A percentile compares a stretch with the other conserved stretches of the same genome.
Evolutionary conservation across 2,888 invertebrate genomes (phyloP).

Genomic region (Macaria liturata): DNA sequence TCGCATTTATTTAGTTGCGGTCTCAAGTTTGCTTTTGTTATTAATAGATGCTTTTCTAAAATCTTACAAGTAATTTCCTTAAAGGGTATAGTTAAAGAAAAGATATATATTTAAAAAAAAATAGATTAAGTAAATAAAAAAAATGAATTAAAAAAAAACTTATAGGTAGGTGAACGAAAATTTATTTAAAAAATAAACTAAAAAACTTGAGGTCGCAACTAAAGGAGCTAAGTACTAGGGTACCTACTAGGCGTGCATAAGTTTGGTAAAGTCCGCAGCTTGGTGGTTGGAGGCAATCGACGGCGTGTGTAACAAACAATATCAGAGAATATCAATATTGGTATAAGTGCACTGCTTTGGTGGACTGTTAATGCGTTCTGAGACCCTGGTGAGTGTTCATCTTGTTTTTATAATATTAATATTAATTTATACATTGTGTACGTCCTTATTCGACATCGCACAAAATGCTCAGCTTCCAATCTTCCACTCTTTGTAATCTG

Average conservation of each 20-base stretch:
- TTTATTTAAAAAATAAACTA: no score
- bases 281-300: constrained; percentile 73
- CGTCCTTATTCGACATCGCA: constrained; percentile 51
- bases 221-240: constrained; percentile 69
- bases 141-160: no score
- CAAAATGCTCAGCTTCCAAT: constrained; percentile 46
- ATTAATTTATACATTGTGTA: constrained; percentile 46
- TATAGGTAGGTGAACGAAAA: no score
- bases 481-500: constrained; percentile 35
- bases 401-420: constrained; percentile 69
- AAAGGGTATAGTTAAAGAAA: no score
- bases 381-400: constrained; percentile 80
- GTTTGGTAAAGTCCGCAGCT: constrained; percentile 80
- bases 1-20: constrained; percentile 58
- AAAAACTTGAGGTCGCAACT: constrained; percentile 59
- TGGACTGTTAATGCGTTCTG: constrained; percentile 80
- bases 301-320: constrained; percentile 71
- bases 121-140: no score
- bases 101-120: no score
- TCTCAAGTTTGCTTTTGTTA: constrained; percentile 48
- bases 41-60: no score
- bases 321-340: constrained; percentile 50
- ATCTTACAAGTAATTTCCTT: no score
- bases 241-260: constrained; percentile 71
- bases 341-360: constrained; percentile 83